These are phyloP conservation scores for Chouioia cunea DNA, from an alignment of 2,888 invertebrate species.

Conservation along the genomic window DNA sequence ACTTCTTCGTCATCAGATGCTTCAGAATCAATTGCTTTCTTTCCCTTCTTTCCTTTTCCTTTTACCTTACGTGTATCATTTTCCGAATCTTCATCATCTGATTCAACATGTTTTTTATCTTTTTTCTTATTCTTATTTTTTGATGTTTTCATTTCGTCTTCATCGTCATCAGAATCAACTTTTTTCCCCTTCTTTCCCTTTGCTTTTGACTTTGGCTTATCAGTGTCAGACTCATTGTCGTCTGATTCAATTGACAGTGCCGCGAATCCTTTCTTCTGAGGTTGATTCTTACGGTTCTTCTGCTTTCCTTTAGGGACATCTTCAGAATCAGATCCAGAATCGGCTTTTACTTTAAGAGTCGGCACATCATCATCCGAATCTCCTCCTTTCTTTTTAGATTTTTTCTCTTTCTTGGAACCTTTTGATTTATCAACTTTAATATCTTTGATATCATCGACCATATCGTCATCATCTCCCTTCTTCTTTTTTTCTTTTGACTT, in stretches of 20 bases:
- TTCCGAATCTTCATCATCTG: conserved; percentile 55
- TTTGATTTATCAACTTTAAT: conserved; percentile 71
- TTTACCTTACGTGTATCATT: conserved; percentile 51
- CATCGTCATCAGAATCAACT: conserved; percentile 68
- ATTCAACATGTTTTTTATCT: conserved; percentile 54
- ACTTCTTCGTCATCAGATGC: conserved; percentile 56
- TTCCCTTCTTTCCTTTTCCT: conserved; percentile 65
- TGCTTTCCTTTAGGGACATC: conserved; percentile 48
- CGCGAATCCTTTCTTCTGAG: conserved; percentile 55
- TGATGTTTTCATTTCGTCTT: conserved; percentile 70
- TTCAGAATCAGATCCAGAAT: conserved; percentile 51
- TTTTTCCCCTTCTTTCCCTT: conserved; percentile 58
- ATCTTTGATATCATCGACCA: conserved; percentile 74
- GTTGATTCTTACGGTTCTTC: conserved; percentile 55
- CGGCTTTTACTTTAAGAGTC: conserved; percentile 44
- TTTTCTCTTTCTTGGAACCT: conserved; percentile 61
- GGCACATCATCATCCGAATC: conserved; percentile 50
- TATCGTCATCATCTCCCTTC: conserved; percentile 65
- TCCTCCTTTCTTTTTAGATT: conserved; percentile 66
- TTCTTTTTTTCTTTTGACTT: conserved; percentile 69
- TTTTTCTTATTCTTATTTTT: conserved; percentile 62
- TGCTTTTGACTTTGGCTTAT: conserved; percentile 45
- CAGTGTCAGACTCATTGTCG: conserved; percentile 51
- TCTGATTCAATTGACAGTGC: conserved; percentile 51
- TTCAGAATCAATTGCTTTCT: conserved; percentile 65